A percentile compares a stretch with the other conserved stretches of the same genome.
Conservation (phyloP, 2,113 vertebrate genomes). For the Fulica atra region DNA sequence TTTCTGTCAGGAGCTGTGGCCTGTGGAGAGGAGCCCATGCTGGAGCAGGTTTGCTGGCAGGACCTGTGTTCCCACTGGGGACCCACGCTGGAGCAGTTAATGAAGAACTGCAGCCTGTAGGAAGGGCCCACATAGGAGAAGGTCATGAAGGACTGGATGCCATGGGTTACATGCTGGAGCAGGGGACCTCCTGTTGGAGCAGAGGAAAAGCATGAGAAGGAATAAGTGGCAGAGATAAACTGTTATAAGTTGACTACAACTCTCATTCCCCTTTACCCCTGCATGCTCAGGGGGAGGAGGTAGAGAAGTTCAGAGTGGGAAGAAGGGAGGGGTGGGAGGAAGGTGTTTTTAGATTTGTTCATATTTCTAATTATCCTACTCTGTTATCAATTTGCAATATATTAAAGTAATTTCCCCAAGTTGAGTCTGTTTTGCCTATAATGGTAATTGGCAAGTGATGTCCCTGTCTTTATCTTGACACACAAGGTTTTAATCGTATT, state of each 20-base stretch:
- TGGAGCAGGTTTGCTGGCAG: background rate
- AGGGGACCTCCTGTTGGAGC: background rate
- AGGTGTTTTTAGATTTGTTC: background rate
- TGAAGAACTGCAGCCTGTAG: background rate
- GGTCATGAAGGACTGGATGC: background rate
- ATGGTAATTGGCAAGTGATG: background rate
- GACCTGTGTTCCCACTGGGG: too few relatives aligned
- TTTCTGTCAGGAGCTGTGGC: background rate
- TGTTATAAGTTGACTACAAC: background rate
- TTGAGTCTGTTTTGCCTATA: background rate
- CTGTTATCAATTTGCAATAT: background rate
- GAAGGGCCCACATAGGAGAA: background rate
- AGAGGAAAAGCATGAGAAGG: background rate
- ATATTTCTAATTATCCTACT: background rate
- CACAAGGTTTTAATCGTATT: background rate
- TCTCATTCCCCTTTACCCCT: background rate
- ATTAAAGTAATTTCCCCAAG: background rate
- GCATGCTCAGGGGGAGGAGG: accelerated
- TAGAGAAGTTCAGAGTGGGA: background rate
- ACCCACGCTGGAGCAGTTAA: accelerated
- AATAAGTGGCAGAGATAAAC: background rate
- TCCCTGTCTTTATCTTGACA: background rate
- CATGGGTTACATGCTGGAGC: background rate
- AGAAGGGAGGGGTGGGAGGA: background rate
- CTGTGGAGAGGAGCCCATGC: background rate